phyloP scores from a whole-genome alignment of 2,888 invertebrate species.

The Masnerella sp. region DNA sequence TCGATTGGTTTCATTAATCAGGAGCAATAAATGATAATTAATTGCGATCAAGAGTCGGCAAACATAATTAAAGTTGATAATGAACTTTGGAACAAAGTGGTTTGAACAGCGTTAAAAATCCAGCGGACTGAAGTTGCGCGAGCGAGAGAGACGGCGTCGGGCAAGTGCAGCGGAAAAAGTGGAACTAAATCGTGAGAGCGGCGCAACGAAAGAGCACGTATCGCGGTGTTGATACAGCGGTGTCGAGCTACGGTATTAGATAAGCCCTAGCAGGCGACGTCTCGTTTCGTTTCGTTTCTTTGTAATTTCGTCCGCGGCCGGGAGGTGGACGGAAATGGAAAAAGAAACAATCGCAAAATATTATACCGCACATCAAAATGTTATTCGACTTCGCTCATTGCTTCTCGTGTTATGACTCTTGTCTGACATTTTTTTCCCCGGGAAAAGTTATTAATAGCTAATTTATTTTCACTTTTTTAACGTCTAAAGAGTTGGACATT shows the following conservation, averaged over 20 bases:
- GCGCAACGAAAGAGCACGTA: constrained; percentile 69
- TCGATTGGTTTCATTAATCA: no score
- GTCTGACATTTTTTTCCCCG: neutral
- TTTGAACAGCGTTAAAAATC: constrained; percentile 18
- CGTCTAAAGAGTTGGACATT: no score
- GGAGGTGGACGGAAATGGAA: constrained; percentile 40
- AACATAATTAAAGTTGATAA: constrained; percentile 29
- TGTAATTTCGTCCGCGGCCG: constrained; percentile 45
- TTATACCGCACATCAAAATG: constrained; percentile 31
- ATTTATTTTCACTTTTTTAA: no score
- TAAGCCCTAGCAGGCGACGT: constrained; percentile 66
- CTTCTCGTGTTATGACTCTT: neutral
- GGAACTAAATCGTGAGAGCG: constrained; percentile 71
- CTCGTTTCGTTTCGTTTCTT: constrained; percentile 34
- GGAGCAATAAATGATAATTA: neutral
- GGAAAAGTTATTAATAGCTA: no score
- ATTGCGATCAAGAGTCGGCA: constrained; percentile 1
- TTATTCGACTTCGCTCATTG: constrained; percentile 14
- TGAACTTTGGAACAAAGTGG: constrained; percentile 27
- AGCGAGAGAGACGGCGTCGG: constrained; percentile 61
- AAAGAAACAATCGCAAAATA: constrained; percentile 48
- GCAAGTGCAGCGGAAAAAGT: constrained; percentile 68
- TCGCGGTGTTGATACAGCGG: constrained; percentile 65
- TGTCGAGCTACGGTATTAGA: constrained; percentile 71
- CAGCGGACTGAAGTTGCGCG: constrained; percentile 1